Evolutionary conservation across 2,888 invertebrate species (phyloP).

Genomic region (Ctenicera cuprea): DNA sequence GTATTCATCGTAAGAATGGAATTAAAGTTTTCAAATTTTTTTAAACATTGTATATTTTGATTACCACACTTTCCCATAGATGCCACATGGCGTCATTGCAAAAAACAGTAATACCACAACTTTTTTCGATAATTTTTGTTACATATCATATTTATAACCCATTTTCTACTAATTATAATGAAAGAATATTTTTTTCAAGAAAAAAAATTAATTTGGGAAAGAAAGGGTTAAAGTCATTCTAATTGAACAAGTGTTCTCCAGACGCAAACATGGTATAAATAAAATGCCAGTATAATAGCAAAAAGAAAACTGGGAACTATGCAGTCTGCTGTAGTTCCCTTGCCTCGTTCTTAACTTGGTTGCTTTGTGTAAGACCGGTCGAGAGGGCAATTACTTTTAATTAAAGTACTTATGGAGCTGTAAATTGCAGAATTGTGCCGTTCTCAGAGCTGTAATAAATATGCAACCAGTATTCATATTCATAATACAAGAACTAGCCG

Average conservation of each 20-base stretch:
- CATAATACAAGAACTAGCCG: conserved; percentile 3
- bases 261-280: conserved; percentile 11
- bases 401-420: conserved; percentile 25
- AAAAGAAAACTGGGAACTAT: background rate
- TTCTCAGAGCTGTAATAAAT: conserved; percentile 7
- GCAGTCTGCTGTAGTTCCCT: background rate
- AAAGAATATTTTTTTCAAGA: too few species aligned
- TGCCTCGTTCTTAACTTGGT: background rate
- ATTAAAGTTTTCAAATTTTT: too few species aligned
- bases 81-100: too few species aligned
- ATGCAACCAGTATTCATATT: background rate
- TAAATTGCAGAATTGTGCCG: conserved; percentile 20
- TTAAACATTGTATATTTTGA: too few species aligned
- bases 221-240: background rate
- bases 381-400: conserved; percentile 30
- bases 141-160: too few species aligned
- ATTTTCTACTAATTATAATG: too few species aligned
- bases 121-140: too few species aligned
- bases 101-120: too few species aligned
- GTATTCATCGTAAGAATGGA: too few species aligned
- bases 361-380: conserved; percentile 4
- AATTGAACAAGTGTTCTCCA: conserved; percentile 22
- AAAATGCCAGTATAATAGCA: background rate
- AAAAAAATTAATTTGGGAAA: too few species aligned
- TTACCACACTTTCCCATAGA: too few species aligned